Percentiles rank a stretch among this genome's conserved stretches.
Evolutionary conservation across 2,888 invertebrate genomes (phyloP).

Genomic region (Chironomus tentans): DNA sequence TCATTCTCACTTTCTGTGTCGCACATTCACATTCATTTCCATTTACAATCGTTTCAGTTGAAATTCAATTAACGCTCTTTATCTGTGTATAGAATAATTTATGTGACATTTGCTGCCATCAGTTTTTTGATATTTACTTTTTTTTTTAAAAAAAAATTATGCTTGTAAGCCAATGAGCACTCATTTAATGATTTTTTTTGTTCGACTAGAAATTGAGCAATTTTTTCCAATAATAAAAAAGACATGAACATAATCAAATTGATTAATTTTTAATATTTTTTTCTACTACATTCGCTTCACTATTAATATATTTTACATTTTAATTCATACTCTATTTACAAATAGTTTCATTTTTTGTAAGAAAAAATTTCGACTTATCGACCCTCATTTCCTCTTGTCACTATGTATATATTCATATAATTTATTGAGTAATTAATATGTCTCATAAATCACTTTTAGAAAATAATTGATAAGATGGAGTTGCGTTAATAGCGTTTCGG

Average conservation of each 20-base stretch:
- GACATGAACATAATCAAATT: too few relatives aligned
- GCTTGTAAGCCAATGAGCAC: background rate
- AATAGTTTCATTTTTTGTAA: background rate
- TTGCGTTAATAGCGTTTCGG: background rate
- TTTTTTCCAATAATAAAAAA: too few relatives aligned
- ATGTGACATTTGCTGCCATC: background rate
- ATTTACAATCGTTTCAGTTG: too few relatives aligned
- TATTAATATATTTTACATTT: background rate
- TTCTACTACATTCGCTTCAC: too few relatives aligned
- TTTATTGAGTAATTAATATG: background rate
- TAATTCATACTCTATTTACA: background rate
- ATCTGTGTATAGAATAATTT: background rate
- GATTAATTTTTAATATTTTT: too few relatives aligned
- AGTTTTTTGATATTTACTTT: background rate
- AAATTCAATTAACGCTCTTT: background rate
- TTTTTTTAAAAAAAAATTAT: background rate
- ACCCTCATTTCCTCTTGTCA: background rate
- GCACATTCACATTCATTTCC: background rate
- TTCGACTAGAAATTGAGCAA: background rate
- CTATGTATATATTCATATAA: too few relatives aligned
- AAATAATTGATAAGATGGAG: constrained; percentile 7
- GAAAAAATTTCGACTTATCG: background rate
- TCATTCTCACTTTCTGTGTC: background rate
- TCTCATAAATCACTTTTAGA: constrained; percentile 7
- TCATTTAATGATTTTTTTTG: background rate